Conservation (phyloP, 2,113 vertebrate species). For the Podarcis raffonei region DNA sequence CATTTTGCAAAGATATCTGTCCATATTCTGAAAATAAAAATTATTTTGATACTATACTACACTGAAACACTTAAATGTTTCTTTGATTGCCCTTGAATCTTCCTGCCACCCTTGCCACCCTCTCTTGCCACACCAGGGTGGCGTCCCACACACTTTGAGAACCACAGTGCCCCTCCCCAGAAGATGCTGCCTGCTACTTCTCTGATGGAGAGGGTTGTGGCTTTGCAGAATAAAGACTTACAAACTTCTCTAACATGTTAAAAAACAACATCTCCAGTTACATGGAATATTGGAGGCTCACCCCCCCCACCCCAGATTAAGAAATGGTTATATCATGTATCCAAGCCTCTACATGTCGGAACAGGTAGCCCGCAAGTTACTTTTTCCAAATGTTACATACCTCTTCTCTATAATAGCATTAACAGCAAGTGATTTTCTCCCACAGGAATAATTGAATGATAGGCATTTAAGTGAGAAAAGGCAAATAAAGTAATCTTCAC, state of each 20-base stretch:
- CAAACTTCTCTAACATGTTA: background rate
- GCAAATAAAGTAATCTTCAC: slow-evolving; percentile 56
- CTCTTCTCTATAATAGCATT: slow-evolving; percentile 50
- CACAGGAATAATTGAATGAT: slow-evolving; percentile 36
- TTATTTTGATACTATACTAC: too few species aligned
- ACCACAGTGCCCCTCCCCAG: too few species aligned
- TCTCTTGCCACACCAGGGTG: too few species aligned
- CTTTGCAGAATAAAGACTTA: slow-evolving; percentile 29
- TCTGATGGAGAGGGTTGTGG: background rate
- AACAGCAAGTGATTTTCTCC: slow-evolving; percentile 63
- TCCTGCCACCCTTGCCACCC: too few species aligned
- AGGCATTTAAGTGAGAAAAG: slow-evolving; percentile 57
- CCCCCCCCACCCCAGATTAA: slow-evolving; percentile 35
- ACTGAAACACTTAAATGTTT: too few species aligned
- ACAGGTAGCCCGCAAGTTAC: slow-evolving; percentile 43
- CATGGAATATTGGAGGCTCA: background rate
- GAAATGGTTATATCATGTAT: slow-evolving; percentile 26
- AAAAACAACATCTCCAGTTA: background rate
- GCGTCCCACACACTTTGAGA: too few species aligned
- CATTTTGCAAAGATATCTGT: too few species aligned
- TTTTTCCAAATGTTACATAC: slow-evolving; percentile 50
- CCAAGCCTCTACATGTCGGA: slow-evolving; percentile 41
- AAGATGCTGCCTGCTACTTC: background rate
- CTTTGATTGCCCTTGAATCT: too few species aligned
- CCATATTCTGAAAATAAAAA: too few species aligned